These are phyloP conservation scores for Laticauda laticaudata DNA, from an alignment of 2,113 vertebrate genomes.

Conservation along the genomic window DNA sequence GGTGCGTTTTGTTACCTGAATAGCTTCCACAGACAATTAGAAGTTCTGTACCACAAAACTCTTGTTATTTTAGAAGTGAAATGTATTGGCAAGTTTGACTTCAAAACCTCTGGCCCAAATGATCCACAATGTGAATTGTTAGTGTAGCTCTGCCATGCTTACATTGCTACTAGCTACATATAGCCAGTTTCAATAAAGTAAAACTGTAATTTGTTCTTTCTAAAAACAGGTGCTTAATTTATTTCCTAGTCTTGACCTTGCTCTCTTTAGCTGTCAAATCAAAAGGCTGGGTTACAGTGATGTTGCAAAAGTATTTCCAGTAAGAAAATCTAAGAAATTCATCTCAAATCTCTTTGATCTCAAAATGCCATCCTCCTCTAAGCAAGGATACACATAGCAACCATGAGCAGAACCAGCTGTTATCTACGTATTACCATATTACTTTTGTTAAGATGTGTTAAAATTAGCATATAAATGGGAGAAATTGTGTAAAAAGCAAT, in stretches of 20 bases:
- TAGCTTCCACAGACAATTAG: conserved; percentile 44
- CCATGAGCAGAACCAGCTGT: not conserved
- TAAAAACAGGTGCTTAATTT: not conserved
- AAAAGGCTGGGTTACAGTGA: not conserved
- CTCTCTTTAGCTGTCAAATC: not conserved
- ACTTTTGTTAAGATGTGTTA: not conserved
- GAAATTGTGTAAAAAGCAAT: not conserved
- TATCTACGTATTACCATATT: not conserved
- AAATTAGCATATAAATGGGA: not conserved
- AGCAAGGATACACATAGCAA: not conserved
- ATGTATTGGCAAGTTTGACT: conserved; percentile 51
- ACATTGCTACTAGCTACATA: conserved; percentile 47
- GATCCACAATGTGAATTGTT: conserved; percentile 52
- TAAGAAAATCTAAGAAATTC: not conserved
- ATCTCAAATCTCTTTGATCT: not conserved
- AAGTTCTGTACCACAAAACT: conserved; percentile 33
- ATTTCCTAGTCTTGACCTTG: not conserved
- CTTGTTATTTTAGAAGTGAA: conserved; percentile 25
- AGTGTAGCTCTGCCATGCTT: conserved; percentile 42
- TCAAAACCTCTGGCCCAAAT: conserved; percentile 47
- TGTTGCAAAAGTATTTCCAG: not conserved
- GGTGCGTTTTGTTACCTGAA: conserved; percentile 32
- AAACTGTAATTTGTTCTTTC: conserved; percentile 14
- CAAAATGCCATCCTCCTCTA: not conserved
- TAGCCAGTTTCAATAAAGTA: conserved; percentile 26